Percentiles rank a stretch among this genome's conserved stretches.
Evolutionary conservation across 2,888 invertebrate species (phyloP).

Genomic region (Cremastobaeus sp.): DNA sequence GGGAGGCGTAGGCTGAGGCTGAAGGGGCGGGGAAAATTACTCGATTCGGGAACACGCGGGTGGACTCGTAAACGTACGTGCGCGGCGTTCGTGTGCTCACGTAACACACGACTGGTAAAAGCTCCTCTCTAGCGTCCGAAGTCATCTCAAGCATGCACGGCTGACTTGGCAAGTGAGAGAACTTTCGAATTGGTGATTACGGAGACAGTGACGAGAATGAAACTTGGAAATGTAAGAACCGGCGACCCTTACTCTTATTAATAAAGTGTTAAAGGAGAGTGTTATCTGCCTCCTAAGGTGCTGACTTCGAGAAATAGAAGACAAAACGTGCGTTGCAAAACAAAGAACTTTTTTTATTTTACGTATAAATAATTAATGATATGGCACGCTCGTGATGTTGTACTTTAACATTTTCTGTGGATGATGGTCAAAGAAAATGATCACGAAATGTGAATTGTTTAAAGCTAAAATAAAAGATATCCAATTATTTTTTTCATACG

Average conservation of each 20-base stretch:
- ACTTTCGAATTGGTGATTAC: conserved; percentile 58
- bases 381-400: too few species aligned
- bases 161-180: conserved; percentile 61
- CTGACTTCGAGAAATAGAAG: too few species aligned
- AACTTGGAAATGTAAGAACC: conserved; percentile 49
- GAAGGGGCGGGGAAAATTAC: too few species aligned
- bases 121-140: conserved; percentile 49
- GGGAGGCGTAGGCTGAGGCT: conserved; percentile 61
- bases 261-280: conserved; percentile 40
- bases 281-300: too few species aligned
- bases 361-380: too few species aligned
- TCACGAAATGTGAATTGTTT: too few species aligned
- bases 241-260: conserved; percentile 32
- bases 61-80: conserved; percentile 34
- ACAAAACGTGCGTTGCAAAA: too few species aligned
- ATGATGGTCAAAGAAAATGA: too few species aligned
- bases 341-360: too few species aligned
- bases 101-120: conserved; percentile 59
- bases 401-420: too few species aligned
- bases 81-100: conserved; percentile 39
- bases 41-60: conserved; percentile 32
- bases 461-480: too few species aligned
- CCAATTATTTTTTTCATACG: too few species aligned
- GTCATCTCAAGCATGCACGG: conserved; percentile 60
- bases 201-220: conserved; percentile 54